Percentiles rank a stretch among this genome's conserved stretches.
These are phyloP conservation scores for Athetis lepigone DNA, from an alignment of 2,888 invertebrate species.

Conservation along the genomic window DNA sequence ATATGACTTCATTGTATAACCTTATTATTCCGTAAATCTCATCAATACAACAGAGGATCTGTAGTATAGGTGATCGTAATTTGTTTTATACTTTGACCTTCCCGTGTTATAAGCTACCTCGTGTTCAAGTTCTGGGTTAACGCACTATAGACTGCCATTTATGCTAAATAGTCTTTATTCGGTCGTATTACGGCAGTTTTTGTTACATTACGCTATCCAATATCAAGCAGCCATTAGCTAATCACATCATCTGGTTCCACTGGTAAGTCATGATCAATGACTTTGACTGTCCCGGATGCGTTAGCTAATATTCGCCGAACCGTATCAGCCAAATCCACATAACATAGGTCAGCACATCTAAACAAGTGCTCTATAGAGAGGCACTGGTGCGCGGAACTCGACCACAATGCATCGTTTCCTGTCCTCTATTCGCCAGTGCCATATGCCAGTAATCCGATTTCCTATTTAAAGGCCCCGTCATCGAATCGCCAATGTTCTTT, in stretches of 20 bases:
- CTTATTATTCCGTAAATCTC: slow-evolving; percentile 11
- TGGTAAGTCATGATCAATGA: slow-evolving; percentile 33
- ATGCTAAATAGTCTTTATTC: background rate
- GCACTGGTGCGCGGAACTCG: slow-evolving; percentile 66
- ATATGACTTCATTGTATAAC: slow-evolving; percentile 5
- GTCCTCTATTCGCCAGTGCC: slow-evolving; percentile 65
- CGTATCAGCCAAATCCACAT: slow-evolving; percentile 59
- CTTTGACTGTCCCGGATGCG: slow-evolving; percentile 32
- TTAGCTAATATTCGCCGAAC: slow-evolving; percentile 52
- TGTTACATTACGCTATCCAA: background rate
- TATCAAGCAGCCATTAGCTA: slow-evolving; percentile 5
- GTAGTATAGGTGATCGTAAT: background rate
- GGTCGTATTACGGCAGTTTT: background rate
- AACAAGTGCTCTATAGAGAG: slow-evolving; percentile 54
- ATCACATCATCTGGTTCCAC: slow-evolving; percentile 17
- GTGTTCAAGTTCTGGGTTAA: too few species aligned
- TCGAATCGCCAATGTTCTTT: slow-evolving; percentile 53
- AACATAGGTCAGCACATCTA: slow-evolving; percentile 56
- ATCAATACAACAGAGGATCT: background rate
- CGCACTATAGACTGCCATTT: background rate
- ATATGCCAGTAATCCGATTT: slow-evolving; percentile 70
- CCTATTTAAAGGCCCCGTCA: slow-evolving; percentile 57
- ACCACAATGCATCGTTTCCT: slow-evolving; percentile 72
- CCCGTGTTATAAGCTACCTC: background rate
- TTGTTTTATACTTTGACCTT: background rate